These are phyloP conservation scores for Macrotrachela quadricornifera DNA, from an alignment of 1,140 invertebrate species.

Conservation along the genomic window DNA sequence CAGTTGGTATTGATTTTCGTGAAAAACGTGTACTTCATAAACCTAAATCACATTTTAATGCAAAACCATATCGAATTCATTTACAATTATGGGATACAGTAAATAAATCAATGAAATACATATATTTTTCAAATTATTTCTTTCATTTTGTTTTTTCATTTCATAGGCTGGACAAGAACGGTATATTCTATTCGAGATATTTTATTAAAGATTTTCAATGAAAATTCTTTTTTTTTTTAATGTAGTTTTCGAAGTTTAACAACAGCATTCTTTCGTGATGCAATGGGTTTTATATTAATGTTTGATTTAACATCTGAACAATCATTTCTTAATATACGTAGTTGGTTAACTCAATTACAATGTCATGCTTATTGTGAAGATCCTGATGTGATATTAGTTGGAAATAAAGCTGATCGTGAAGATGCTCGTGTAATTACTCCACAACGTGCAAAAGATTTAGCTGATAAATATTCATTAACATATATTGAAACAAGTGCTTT, in stretches of 20 bases:
- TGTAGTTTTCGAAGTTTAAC: constrained; percentile 75
- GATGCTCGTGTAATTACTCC: constrained; percentile 54
- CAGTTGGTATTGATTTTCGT: constrained; percentile 88
- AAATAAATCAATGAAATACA: not conserved
- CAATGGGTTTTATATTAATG: constrained; percentile 84
- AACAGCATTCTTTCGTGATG: constrained; percentile 85
- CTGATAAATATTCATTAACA: constrained; percentile 54
- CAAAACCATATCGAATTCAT: constrained; percentile 4
- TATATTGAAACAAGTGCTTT: constrained; percentile 81
- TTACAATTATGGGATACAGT: constrained; percentile 8
- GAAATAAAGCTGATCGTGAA: constrained; percentile 73
- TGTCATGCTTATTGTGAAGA: constrained; percentile 77
- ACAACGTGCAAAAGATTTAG: constrained; percentile 53
- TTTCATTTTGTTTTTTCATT: no score
- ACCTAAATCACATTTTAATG: not conserved
- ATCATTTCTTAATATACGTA: constrained; percentile 76
- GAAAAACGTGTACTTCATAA: constrained; percentile 42
- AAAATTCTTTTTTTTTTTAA: constrained; percentile 4
- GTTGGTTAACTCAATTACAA: constrained; percentile 81
- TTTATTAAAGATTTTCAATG: not conserved
- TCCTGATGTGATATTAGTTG: constrained; percentile 83
- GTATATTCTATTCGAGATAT: not conserved
- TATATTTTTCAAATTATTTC: no score
- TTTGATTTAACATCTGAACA: constrained; percentile 89
- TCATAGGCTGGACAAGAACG: not conserved